phyloP scores from a whole-genome alignment of 1,140 invertebrate genomes.

The Euborellia annulipes region DNA sequence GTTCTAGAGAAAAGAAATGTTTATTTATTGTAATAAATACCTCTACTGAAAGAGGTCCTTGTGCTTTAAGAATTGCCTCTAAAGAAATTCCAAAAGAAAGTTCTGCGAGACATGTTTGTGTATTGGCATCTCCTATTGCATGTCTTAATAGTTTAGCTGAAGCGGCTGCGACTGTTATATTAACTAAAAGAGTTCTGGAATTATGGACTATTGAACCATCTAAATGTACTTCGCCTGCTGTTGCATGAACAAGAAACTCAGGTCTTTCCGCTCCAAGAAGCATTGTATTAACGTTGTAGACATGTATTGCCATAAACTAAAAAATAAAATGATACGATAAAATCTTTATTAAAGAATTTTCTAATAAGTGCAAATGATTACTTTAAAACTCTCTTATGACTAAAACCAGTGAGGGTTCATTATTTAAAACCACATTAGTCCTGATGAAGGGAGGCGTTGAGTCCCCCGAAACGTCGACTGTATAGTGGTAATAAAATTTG shows the following conservation, averaged over 20 bases:
- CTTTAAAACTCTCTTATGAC: too few relatives aligned
- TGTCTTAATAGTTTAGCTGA: slow-evolving; percentile 30
- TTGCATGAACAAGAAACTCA: slow-evolving; percentile 58
- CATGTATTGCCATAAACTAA: slow-evolving; percentile 63
- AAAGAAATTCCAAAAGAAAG: slow-evolving; percentile 52
- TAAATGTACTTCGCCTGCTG: slow-evolving; percentile 54
- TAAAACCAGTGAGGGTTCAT: too few relatives aligned
- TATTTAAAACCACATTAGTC: too few relatives aligned
- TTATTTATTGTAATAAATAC: too few relatives aligned
- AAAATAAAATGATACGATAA: too few relatives aligned
- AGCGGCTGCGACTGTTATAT: slow-evolving; percentile 17
- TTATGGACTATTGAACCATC: slow-evolving; percentile 59
- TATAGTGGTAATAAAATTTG: too few relatives aligned
- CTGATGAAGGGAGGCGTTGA: too few relatives aligned
- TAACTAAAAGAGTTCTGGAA: slow-evolving; percentile 52
- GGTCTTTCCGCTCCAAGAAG: slow-evolving; percentile 42
- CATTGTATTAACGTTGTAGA: slow-evolving; percentile 64
- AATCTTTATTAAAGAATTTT: too few relatives aligned
- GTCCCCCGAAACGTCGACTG: too few relatives aligned
- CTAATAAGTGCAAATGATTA: too few relatives aligned
- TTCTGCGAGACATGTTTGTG: slow-evolving; percentile 43
- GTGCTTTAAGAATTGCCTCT: slow-evolving; percentile 55
- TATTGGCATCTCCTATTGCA: slow-evolving; percentile 3
- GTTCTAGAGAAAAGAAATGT: too few relatives aligned
- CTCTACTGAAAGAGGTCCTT: slow-evolving; percentile 60